Evolutionary conservation across 2,113 vertebrate species (phyloP).

Genomic region (Cyanocitta stelleri): DNA sequence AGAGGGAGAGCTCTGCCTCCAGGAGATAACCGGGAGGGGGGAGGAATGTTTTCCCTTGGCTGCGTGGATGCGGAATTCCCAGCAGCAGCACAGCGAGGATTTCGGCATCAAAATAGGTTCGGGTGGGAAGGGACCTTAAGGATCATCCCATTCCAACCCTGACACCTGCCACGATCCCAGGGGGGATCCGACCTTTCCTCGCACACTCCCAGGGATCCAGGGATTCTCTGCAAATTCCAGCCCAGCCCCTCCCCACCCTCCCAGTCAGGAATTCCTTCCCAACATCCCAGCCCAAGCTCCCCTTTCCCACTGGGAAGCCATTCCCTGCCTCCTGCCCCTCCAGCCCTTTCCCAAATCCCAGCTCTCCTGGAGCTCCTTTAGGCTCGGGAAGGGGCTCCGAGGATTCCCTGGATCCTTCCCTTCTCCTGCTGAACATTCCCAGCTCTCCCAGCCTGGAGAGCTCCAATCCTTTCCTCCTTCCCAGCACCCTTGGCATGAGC

Average conservation of each 20-base stretch:
- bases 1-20: not conserved
- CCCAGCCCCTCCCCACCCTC: not conserved
- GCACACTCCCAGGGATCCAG: not conserved
- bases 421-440: not conserved
- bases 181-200: rapidly evolving
- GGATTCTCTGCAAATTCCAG: not conserved
- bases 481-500: too few species aligned
- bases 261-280: not conserved
- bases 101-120: not conserved
- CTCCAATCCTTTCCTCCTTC: too few species aligned
- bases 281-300: not conserved
- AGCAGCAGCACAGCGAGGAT: rapidly evolving
- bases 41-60: not conserved
- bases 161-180: rapidly evolving
- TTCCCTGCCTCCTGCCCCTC: too few species aligned
- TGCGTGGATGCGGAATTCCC: not conserved
- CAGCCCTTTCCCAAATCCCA: not conserved
- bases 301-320: not conserved
- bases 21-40: not conserved
- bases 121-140: not conserved
- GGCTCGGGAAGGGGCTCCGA: too few species aligned
- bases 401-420: not conserved
- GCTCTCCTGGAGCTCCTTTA: too few species aligned
- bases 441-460: not conserved
- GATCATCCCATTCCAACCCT: not conserved